These are phyloP conservation scores for Norana najaformis DNA, from an alignment of 2,888 invertebrate species.

Conservation along the genomic window DNA sequence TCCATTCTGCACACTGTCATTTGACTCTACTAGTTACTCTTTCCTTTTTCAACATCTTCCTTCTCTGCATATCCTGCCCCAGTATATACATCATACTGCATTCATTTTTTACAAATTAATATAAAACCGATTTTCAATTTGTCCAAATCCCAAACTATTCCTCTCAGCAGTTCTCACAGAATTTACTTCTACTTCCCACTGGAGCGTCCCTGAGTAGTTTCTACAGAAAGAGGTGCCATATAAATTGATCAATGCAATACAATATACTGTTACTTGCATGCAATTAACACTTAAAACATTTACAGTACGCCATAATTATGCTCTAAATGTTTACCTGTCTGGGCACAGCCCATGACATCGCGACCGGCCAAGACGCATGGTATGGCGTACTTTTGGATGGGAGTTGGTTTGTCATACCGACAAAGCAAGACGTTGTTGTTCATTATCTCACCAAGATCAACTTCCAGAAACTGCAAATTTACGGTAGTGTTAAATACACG, in stretches of 20 bases:
- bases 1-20: no score
- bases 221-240: neutral
- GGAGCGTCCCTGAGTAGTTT: neutral
- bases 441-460: slow-evolving; percentile 94
- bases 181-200: neutral
- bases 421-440: slow-evolving; percentile 79
- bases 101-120: no score
- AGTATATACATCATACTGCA: no score
- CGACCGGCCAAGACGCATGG: slow-evolving; percentile 76
- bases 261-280: neutral
- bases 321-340: slow-evolving; percentile 74
- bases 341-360: slow-evolving; percentile 96
- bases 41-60: no score
- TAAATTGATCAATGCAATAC: neutral
- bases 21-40: no score
- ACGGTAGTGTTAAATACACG: no score
- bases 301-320: neutral
- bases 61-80: no score
- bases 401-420: slow-evolving; percentile 77
- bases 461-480: slow-evolving; percentile 70
- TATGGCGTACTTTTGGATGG: slow-evolving; percentile 88
- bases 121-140: neutral
- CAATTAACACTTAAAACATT: neutral
- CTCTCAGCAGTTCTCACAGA: neutral
- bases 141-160: no score